phyloP scores from a whole-genome alignment of 2,888 invertebrate genomes.

The Macropis europaea region DNA sequence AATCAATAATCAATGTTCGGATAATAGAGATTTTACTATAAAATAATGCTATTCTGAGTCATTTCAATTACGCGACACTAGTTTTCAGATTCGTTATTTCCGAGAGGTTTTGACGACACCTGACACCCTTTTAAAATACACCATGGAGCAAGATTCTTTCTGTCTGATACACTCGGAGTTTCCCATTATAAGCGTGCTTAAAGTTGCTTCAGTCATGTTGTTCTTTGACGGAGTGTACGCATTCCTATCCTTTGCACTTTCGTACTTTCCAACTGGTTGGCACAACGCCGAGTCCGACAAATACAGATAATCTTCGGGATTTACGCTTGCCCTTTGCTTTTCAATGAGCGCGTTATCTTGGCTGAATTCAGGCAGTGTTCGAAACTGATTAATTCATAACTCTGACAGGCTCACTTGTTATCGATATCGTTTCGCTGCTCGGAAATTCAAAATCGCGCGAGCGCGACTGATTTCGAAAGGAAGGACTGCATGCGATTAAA shows the following conservation, averaged over 20 bases:
- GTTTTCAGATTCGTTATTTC: no score
- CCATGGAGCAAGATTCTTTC: no score
- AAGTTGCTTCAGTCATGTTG: not conserved
- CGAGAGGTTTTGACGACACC: no score
- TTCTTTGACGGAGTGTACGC: not conserved
- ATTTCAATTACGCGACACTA: no score
- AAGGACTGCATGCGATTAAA: slow-evolving; percentile 28
- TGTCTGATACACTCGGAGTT: no score
- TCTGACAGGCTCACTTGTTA: not conserved
- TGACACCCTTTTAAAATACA: no score
- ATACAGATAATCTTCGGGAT: not conserved
- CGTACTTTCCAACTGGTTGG: not conserved
- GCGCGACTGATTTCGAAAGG: slow-evolving; percentile 5
- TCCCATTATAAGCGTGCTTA: no score
- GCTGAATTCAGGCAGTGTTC: not conserved
- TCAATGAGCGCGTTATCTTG: not conserved
- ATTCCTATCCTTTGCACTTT: not conserved
- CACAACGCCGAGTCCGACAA: not conserved
- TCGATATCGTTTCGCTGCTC: not conserved
- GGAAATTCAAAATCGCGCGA: not conserved
- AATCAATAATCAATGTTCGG: no score
- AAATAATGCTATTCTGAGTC: no score
- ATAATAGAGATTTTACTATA: no score
- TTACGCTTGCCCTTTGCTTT: slow-evolving; percentile 5
- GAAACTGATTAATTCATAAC: slow-evolving; percentile 3